A percentile compares a stretch with the other conserved stretches of the same genome.
Conservation (phyloP, 2,888 invertebrate species). For the Thymelicus acteon region DNA sequence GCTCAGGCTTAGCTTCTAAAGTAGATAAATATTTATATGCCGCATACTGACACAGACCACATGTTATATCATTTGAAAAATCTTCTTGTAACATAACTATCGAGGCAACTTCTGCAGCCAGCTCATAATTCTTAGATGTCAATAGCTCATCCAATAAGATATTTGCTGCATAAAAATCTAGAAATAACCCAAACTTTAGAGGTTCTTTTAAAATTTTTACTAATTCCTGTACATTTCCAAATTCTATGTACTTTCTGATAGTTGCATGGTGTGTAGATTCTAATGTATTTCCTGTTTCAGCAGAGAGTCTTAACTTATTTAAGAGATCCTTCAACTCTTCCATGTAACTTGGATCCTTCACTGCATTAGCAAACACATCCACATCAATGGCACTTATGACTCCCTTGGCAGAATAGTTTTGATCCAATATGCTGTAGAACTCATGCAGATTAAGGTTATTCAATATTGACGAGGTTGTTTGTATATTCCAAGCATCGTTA, state of each 20-base stretch:
- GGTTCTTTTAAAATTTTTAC: conserved; percentile 91
- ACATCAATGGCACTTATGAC: conserved; percentile 91
- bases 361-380: conserved; percentile 91
- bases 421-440: conserved; percentile 89
- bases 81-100: conserved; percentile 96
- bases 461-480: conserved; percentile 86
- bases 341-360: conserved; percentile 81
- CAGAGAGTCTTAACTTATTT: conserved; percentile 89
- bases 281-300: conserved; percentile 88
- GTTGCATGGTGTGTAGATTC: conserved; percentile 94
- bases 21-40: conserved; percentile 88
- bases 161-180: conserved; percentile 92
- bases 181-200: conserved; percentile 94
- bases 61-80: conserved; percentile 88
- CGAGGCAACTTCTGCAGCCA: conserved; percentile 91
- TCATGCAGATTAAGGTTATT: conserved; percentile 87
- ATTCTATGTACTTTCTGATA: conserved; percentile 85
- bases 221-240: conserved; percentile 86
- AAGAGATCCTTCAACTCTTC: conserved; percentile 90
- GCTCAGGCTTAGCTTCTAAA: conserved; percentile 49
- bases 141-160: conserved; percentile 92
- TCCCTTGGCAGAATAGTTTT: conserved; percentile 85
- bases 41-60: conserved; percentile 88
- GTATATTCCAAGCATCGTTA: conserved; percentile 87
- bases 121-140: conserved; percentile 86